A percentile compares a stretch with the other conserved stretches of the same genome.
phyloP scores from a whole-genome alignment of 2,888 invertebrate species.

The Ochlodes sylvanus region DNA sequence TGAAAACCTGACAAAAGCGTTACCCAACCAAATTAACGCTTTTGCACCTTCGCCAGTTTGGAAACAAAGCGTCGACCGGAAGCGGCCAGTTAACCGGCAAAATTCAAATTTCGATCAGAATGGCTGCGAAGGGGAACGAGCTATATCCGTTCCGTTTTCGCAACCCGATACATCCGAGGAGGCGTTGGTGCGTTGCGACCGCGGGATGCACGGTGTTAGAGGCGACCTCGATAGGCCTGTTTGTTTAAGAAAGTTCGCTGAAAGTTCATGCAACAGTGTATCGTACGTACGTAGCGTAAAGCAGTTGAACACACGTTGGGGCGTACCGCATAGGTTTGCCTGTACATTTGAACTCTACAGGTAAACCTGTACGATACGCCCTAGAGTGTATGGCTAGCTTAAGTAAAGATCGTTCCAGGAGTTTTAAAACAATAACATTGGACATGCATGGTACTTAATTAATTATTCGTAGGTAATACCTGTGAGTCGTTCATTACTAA shows the following conservation, averaged over 20 bases:
- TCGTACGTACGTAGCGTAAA: too few relatives aligned
- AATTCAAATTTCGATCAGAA: slow-evolving; percentile 82
- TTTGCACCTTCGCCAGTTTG: slow-evolving; percentile 43
- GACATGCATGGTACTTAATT: too few relatives aligned
- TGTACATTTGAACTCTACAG: too few relatives aligned
- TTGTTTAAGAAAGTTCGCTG: slow-evolving; percentile 6
- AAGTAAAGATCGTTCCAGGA: too few relatives aligned
- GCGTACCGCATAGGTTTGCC: too few relatives aligned
- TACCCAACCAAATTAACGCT: slow-evolving; percentile 34
- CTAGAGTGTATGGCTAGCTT: too few relatives aligned
- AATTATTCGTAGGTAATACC: too few relatives aligned
- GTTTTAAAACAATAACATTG: too few relatives aligned
- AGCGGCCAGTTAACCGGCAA: slow-evolving; percentile 81
- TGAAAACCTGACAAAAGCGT: slow-evolving; percentile 27
- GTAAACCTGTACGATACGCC: too few relatives aligned
- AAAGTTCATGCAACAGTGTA: neutral
- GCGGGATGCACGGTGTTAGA: slow-evolving; percentile 54
- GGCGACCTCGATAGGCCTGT: slow-evolving; percentile 34
- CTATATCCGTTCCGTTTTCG: slow-evolving; percentile 84
- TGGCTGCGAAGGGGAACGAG: slow-evolving; percentile 77
- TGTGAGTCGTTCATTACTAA: too few relatives aligned
- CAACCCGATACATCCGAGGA: slow-evolving; percentile 65
- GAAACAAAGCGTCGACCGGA: slow-evolving; percentile 77
- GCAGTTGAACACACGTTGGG: too few relatives aligned
- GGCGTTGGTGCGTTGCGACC: slow-evolving; percentile 74